Evolutionary conservation across 2,797 vertebrate species (phyloP).

Genomic region (Acrossocheilus fasciatus): DNA sequence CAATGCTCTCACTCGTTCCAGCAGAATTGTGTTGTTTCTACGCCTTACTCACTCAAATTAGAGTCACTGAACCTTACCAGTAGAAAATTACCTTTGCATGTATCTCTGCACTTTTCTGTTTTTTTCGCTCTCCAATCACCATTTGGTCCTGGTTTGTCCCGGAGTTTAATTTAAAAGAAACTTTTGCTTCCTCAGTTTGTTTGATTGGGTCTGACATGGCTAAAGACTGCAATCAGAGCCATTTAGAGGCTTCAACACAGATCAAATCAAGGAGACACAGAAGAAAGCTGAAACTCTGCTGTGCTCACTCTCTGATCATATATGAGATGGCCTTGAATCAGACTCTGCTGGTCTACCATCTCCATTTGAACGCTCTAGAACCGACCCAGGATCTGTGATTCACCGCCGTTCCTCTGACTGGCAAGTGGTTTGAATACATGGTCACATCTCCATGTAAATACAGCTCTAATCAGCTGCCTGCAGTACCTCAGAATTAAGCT

Average conservation of each 20-base stretch:
- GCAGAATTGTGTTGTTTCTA: constrained; percentile 76
- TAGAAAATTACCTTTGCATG: constrained; percentile 81
- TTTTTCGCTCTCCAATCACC: constrained; percentile 60
- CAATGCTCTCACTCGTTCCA: constrained; percentile 62
- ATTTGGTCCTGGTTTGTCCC: constrained; percentile 70
- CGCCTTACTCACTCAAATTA: constrained; percentile 83
- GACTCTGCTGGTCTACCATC: constrained; percentile 20
- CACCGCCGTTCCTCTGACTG: constrained; percentile 15
- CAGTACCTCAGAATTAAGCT: constrained; percentile 24
- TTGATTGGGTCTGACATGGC: constrained; percentile 84
- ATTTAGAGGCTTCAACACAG: constrained; percentile 78
- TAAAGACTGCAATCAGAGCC: constrained; percentile 85
- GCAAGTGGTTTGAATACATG: constrained; percentile 23
- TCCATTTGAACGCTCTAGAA: constrained; percentile 17
- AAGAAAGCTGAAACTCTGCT: constrained; percentile 72
- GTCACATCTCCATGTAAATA: constrained; percentile 46
- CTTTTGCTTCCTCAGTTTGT: constrained; percentile 75
- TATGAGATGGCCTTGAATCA: constrained; percentile 47
- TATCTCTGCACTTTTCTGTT: constrained; percentile 67
- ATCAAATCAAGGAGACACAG: constrained; percentile 82
- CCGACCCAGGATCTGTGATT: constrained; percentile 28
- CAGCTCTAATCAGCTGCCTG: constrained; percentile 31
- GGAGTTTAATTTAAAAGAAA: constrained; percentile 81
- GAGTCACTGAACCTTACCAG: constrained; percentile 83
- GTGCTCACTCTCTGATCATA: constrained; percentile 18